Conservation (phyloP, 2,888 invertebrate genomes). For the Choreutis nemorana region DNA sequence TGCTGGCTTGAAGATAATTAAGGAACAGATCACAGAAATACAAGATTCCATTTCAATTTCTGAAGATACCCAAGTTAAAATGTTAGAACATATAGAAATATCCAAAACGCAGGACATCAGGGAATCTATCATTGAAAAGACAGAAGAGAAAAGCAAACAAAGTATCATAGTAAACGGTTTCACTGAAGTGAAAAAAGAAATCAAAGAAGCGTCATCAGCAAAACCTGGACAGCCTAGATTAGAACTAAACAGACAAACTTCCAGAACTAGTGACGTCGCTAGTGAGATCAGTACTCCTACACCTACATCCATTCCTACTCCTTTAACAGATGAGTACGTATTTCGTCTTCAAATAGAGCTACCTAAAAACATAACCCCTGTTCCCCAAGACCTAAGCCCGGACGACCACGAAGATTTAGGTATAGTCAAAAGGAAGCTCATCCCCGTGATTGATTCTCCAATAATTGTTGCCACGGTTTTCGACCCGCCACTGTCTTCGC, state of each 20-base stretch:
- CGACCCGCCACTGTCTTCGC: slow-evolving; percentile 40
- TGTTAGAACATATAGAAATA: slow-evolving; percentile 7
- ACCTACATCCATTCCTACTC: slow-evolving; percentile 40
- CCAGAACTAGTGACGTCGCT: slow-evolving; percentile 2
- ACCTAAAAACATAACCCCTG: slow-evolving; percentile 31
- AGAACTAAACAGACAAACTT: slow-evolving; percentile 5
- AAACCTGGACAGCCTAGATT: too few species aligned
- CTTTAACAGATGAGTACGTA: slow-evolving; percentile 49
- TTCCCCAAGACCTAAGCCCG: slow-evolving; percentile 24
- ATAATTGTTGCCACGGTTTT: slow-evolving; percentile 33
- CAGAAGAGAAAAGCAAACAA: slow-evolving; percentile 9
- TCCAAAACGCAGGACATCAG: slow-evolving; percentile 2
- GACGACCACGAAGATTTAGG: slow-evolving; percentile 35
- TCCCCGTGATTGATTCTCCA: slow-evolving; percentile 40
- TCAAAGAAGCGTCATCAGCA: too few species aligned
- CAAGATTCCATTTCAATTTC: slow-evolving; percentile 10
- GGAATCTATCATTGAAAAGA: slow-evolving; percentile 7
- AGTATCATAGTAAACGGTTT: too few species aligned
- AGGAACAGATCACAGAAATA: slow-evolving; percentile 8
- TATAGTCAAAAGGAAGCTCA: slow-evolving; percentile 40
- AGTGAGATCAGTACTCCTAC: slow-evolving; percentile 26
- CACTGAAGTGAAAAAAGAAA: too few species aligned
- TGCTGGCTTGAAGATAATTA: slow-evolving; percentile 6
- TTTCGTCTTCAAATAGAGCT: slow-evolving; percentile 38
- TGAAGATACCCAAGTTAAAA: slow-evolving; percentile 5